Base-by-base conservation (phyloP, 2,113 vertebrate genomes). In the Gymnobelideus leadbeateri region DNA sequence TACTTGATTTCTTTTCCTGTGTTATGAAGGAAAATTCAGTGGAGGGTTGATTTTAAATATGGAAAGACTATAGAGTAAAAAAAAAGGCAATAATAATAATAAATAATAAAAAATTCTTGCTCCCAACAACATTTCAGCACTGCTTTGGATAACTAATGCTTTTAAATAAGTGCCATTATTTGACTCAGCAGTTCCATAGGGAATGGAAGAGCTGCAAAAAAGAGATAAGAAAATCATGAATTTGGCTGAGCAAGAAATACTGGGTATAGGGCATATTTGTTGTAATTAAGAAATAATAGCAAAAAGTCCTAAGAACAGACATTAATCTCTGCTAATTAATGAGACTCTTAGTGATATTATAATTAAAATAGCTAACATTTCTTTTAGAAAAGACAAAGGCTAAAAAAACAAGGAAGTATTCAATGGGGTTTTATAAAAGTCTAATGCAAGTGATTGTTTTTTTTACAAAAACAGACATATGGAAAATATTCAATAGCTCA, bases 321-420 rank as follows among this genome's bases (percentile, higher is more conserved):
- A 54, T 53, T 94, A 61, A 28, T 95, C 31, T 55, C 95, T 50
- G 54, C 51, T 92, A 91, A 90, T 68, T 37, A 95, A 49, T 94
- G 55, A 94, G 37, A 49, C 37, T 84, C 0, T 77, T 51, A 5
- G 19, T 91, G n/a, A 47, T 55, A 26, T 57, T 93, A 31, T 93
- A 93, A 97, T 95, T 92, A 68, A 95, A 95, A 93, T 91, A 50
- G n/a, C 89, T 94, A 10, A 54, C 84, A 8, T 84, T 94, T 89
- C 43, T 77, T 89, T 95, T 55, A 47, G 46, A 92, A 91, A 94
- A 51, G 31, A 55, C 28, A 94, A 28, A 54, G 43, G 57, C 92
- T n/a, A 94, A 53, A 91, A 31, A 94, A 96, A 51, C 89, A 57
- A 31, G 8, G n/a, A 93, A 89, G 14, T 8, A 68, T 49, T 89